These are phyloP conservation scores for Cheilosia vulpina DNA, from an alignment of 2,888 invertebrate species.

Conservation along the genomic window DNA sequence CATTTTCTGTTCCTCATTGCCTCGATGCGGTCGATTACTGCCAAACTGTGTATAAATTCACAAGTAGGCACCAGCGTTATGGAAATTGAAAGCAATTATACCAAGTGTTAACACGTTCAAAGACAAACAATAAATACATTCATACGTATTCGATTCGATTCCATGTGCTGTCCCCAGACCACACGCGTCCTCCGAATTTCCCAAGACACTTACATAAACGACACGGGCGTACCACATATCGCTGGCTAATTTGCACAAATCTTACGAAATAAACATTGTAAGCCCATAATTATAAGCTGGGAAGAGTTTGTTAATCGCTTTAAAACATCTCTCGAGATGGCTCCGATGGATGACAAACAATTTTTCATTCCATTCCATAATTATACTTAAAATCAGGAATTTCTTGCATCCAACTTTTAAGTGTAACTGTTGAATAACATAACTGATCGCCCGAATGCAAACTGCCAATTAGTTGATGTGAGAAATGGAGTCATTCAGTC, in stretches of 20 bases:
- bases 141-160: background rate
- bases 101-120: slow-evolving; percentile 1
- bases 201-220: background rate
- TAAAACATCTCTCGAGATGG: slow-evolving; percentile 15
- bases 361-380: slow-evolving; percentile 35
- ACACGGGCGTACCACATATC: no score
- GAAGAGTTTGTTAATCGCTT: slow-evolving; percentile 12
- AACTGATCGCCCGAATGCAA: slow-evolving; percentile 37
- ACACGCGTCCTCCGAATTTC: no score
- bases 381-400: slow-evolving; percentile 17
- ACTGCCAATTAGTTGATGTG: slow-evolving; percentile 27
- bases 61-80: background rate
- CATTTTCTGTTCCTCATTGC: background rate
- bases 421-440: slow-evolving; percentile 35
- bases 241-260: background rate
- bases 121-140: background rate
- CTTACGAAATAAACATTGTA: background rate
- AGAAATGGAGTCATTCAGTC: slow-evolving; percentile 31
- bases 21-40: background rate
- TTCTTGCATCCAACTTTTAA: slow-evolving; percentile 13
- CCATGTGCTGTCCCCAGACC: background rate
- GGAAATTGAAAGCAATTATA: slow-evolving; percentile 16
- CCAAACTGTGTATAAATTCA: slow-evolving; percentile 3
- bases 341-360: slow-evolving; percentile 32
- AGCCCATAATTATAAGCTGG: slow-evolving; percentile 15